Conservation (phyloP, 2,113 vertebrate genomes). For the Malurus cyaneus region DNA sequence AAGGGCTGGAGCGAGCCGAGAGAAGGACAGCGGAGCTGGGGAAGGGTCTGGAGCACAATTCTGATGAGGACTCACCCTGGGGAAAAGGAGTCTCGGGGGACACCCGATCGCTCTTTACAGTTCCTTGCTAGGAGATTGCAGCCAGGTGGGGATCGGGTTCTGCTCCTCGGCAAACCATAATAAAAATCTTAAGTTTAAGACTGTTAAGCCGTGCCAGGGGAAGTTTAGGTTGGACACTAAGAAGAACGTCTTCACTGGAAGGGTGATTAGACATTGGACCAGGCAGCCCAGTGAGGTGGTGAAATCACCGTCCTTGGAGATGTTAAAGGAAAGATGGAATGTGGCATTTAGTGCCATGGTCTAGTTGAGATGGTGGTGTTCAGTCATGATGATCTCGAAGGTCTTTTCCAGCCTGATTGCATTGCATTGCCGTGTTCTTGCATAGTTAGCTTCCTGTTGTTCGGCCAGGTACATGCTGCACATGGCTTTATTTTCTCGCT, state of each 20-base stretch:
- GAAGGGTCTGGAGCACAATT: neutral
- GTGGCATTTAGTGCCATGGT: neutral
- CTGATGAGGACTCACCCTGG: neutral
- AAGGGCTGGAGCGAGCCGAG: neutral
- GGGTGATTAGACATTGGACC: neutral
- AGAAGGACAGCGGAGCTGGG: neutral
- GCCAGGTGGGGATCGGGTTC: neutral
- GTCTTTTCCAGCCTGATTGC: neutral
- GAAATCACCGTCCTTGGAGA: neutral
- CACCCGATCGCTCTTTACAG: accelerated
- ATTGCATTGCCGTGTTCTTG: neutral
- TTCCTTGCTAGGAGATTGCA: neutral
- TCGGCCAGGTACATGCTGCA: neutral
- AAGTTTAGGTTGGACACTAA: neutral
- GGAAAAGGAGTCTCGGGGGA: no score
- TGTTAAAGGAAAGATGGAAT: neutral
- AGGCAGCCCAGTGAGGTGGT: neutral
- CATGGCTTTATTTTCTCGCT: neutral
- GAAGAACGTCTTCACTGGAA: neutral
- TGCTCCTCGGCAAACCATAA: neutral
- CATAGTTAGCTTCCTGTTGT: neutral
- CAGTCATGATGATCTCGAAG: neutral
- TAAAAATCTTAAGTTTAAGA: no score
- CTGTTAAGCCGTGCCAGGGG: neutral
- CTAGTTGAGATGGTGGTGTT: neutral